Conservation (phyloP, 2,888 invertebrate genomes). For the Phania funesta region DNA sequence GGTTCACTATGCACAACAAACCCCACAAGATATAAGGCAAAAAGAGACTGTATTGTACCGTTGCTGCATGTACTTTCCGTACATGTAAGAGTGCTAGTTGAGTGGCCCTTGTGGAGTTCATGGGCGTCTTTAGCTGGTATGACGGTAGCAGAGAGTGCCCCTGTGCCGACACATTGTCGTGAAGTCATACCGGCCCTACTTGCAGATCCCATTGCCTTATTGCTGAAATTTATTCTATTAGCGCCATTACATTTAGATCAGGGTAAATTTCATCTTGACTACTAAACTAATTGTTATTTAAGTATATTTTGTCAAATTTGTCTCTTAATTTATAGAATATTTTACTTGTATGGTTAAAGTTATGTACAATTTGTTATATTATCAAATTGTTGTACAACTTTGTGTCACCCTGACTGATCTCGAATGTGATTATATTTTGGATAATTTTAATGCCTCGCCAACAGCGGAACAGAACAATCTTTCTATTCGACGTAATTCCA, state of each 20-base stretch:
- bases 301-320: not conserved
- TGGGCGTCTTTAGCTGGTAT: constrained; percentile 80
- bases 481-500: constrained; percentile 68
- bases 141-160: constrained; percentile 76
- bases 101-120: constrained; percentile 83
- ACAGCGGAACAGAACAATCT: constrained; percentile 48
- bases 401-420: constrained; percentile 85
- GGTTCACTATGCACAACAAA: constrained; percentile 85
- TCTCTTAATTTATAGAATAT: constrained; percentile 84
- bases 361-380: constrained; percentile 92
- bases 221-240: constrained; percentile 92
- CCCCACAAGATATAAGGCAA: constrained; percentile 86
- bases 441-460: constrained; percentile 71
- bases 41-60: constrained; percentile 92
- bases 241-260: constrained; percentile 92
- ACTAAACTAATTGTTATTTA: not conserved
- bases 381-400: constrained; percentile 92
- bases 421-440: constrained; percentile 83
- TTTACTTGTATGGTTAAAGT: constrained; percentile 93
- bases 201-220: constrained; percentile 91
- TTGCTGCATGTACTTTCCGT: constrained; percentile 92
- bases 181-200: constrained; percentile 89
- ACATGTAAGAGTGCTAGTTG: constrained; percentile 87
- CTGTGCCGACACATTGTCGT: constrained; percentile 79
- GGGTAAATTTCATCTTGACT: constrained; percentile 82